Evolutionary conservation across 1,140 invertebrate species (phyloP), one percentile per base, ranked within the genome.

Genomic region (Eciton burchellii): DNA sequence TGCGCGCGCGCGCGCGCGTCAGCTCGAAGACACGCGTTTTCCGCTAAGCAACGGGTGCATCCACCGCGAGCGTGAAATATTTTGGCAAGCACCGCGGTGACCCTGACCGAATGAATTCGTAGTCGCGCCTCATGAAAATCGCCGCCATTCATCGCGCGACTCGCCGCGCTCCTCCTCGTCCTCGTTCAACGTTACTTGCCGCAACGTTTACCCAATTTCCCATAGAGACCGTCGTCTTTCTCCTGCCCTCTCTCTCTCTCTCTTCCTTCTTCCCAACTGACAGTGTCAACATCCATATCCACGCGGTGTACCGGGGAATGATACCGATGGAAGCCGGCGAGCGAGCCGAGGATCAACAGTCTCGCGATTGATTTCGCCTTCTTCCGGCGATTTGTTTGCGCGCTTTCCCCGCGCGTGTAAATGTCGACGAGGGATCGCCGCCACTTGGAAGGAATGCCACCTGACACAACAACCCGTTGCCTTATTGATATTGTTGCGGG

Each of bases 1-100:
- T 19, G 35, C 70, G 45, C n/a, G n/a, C 71, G 57, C 70, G 76
- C 87, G 87, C 83, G 63, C 47, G 71, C 14, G 41, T 88, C 82
- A 82, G 56, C 59, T 84, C n/a, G n/a, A n/a, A n/a, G n/a, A n/a
- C n/a, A n/a, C n/a, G n/a, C 66, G 63, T 84, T 70, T 45, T 76
- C 57, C 59, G 49, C 70, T 66, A 52, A 41, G 49, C 68, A 57
- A 35, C 63, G 45, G 26, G 63, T 43, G 68, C 68, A 54, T 57
- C 60, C 43, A 21, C 57, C 35, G 35, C 21, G 24, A 63, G 26
- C 12, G 24, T 16, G 49, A n/a, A 72, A 71, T 35, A 35, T 35
- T 79, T 63, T 79, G 71, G 47, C 62, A 83, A 35, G 41, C 56
- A 26, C 45, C 66, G 16, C 35, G 9, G 14, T 11, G 66, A 65